These are phyloP conservation scores for Heteronetta atricapilla DNA, from an alignment of 2,113 vertebrate genomes.

Conservation along the genomic window DNA sequence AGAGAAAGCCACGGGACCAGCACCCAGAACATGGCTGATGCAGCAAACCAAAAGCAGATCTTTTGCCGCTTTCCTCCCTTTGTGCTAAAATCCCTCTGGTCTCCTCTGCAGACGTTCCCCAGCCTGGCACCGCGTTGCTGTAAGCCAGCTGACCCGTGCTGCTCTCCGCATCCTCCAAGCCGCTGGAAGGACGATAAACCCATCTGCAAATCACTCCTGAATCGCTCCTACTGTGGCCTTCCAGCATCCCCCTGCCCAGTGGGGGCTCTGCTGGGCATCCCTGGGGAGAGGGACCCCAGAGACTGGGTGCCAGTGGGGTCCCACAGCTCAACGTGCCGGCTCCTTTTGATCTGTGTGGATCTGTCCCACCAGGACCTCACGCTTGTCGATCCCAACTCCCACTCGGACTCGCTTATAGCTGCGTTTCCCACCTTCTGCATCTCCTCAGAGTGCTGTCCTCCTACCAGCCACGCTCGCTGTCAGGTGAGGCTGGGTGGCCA, in stretches of 20 bases:
- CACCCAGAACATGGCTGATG: background rate
- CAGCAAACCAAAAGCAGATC: background rate
- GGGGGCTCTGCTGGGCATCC: background rate
- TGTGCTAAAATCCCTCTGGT: background rate
- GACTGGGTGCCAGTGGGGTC: background rate
- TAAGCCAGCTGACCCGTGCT: rapidly evolving
- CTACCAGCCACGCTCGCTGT: background rate
- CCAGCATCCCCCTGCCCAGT: background rate
- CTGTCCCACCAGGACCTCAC: constrained; percentile 31
- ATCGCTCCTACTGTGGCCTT: background rate
- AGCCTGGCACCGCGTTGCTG: rapidly evolving
- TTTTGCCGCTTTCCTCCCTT: background rate
- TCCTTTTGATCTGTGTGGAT: background rate
- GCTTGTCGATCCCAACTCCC: constrained; percentile 31
- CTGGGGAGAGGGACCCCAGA: background rate
- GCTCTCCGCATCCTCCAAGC: rapidly evolving
- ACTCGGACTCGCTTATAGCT: constrained; percentile 15
- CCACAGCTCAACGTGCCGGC: background rate
- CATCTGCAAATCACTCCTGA: rapidly evolving
- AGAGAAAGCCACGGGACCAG: background rate
- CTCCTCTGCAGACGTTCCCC: background rate
- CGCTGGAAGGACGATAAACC: background rate
- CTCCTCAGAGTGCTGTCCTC: constrained; percentile 11
- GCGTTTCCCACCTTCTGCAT: constrained; percentile 21
- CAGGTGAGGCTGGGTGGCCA: constrained; percentile 19